phyloP scores from a whole-genome alignment of 2,888 invertebrate genomes.

The Spodoptera littoralis region DNA sequence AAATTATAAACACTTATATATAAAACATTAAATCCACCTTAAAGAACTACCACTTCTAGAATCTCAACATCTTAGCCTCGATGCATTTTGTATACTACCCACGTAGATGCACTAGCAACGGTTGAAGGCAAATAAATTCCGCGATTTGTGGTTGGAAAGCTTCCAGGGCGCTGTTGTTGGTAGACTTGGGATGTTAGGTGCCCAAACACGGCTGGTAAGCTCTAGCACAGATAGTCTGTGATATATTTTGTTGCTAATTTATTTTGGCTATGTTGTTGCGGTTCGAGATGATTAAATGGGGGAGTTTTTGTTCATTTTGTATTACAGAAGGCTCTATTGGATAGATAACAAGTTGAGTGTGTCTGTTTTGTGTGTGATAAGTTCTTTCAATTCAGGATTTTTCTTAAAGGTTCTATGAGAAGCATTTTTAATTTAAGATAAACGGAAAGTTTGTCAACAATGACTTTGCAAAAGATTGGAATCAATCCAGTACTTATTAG shows the following conservation, averaged over 20 bases:
- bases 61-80: constrained; percentile 38
- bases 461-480: too few species aligned
- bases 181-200: constrained; percentile 64
- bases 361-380: neutral
- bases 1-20: too few species aligned
- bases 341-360: neutral
- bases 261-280: constrained; percentile 33
- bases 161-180: constrained; percentile 81
- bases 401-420: too few species aligned
- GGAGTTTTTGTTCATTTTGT: neutral
- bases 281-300: constrained; percentile 22
- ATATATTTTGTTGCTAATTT: constrained; percentile 55
- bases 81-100: constrained; percentile 78
- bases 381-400: too few species aligned
- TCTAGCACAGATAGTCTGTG: constrained; percentile 47
- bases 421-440: too few species aligned
- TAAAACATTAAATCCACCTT: too few species aligned
- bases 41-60: constrained; percentile 49
- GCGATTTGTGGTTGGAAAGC: constrained; percentile 86
- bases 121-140: constrained; percentile 86
- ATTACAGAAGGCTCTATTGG: neutral
- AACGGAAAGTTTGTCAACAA: too few species aligned
- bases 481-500: too few species aligned
- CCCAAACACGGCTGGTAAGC: constrained; percentile 59
- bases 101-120: constrained; percentile 83